These are phyloP conservation scores for Mycogona germanica DNA, from an alignment of 2,888 invertebrate species.

Conservation along the genomic window DNA sequence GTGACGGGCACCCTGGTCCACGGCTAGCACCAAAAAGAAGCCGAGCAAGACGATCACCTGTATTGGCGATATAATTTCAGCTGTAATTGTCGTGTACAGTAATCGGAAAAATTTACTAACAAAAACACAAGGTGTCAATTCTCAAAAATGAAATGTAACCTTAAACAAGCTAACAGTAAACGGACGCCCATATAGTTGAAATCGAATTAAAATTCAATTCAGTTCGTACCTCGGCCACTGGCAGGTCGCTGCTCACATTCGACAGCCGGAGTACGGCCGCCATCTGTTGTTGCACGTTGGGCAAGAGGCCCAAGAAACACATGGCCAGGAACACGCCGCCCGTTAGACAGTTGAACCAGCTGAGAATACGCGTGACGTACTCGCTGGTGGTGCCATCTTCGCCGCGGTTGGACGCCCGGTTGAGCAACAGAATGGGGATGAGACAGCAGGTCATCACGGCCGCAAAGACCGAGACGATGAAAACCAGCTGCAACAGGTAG, in stretches of 20 bases:
- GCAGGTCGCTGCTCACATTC: constrained; percentile 25
- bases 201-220: too few species aligned
- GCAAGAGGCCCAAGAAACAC: constrained; percentile 33
- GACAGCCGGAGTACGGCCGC: constrained; percentile 24
- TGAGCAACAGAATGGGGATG: constrained; percentile 2
- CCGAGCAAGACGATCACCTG: constrained; percentile 31
- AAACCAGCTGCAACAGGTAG: constrained; percentile 10
- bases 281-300: constrained; percentile 31
- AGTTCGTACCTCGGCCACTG: constrained; percentile 29
- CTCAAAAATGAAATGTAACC: too few species aligned
- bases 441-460: constrained; percentile 13
- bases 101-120: too few species aligned
- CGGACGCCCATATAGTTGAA: too few species aligned
- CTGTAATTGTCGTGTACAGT: too few species aligned
- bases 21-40: constrained; percentile 30
- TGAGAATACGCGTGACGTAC: background rate
- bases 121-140: too few species aligned
- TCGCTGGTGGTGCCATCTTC: background rate
- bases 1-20: constrained; percentile 27
- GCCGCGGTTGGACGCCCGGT: background rate
- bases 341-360: constrained; percentile 30
- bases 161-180: too few species aligned
- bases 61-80: too few species aligned
- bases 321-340: constrained; percentile 36
- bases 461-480: constrained; percentile 6